A percentile compares a stretch with the other conserved stretches of the same genome.
Conservation (phyloP, 1,140 invertebrate genomes). For the Agraylea sexmaculata region DNA sequence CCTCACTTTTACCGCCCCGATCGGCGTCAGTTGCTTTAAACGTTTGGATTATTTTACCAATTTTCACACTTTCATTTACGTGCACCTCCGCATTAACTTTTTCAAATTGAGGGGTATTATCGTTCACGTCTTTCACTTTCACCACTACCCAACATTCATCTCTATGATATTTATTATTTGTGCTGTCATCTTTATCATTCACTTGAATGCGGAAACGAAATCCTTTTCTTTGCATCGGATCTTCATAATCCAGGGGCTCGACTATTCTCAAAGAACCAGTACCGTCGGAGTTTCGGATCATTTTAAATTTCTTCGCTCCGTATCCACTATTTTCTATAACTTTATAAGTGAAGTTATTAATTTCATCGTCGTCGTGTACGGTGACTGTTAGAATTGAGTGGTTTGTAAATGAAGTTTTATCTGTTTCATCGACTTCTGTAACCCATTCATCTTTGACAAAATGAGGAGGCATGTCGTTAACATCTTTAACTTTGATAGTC, state of each 20-base stretch:
- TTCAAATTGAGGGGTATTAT: constrained; percentile 50
- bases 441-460: constrained; percentile 55
- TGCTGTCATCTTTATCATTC: constrained; percentile 41
- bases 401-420: constrained; percentile 44
- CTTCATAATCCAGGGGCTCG: constrained; percentile 48
- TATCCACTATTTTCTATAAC: constrained; percentile 48
- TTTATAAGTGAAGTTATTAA: constrained; percentile 41
- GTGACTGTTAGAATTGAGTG: constrained; percentile 50
- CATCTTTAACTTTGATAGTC: constrained; percentile 47
- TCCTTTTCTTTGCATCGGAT: constrained; percentile 44
- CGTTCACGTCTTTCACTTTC: constrained; percentile 48
- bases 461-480: constrained; percentile 49
- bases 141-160: constrained; percentile 52
- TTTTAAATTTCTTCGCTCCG: constrained; percentile 52
- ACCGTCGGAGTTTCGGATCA: constrained; percentile 52
- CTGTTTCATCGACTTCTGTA: constrained; percentile 55
- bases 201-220: constrained; percentile 49
- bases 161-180: constrained; percentile 45
- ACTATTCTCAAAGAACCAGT: constrained; percentile 53
- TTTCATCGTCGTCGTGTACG: constrained; percentile 53
- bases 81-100: constrained; percentile 47
- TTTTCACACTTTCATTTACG: constrained; percentile 48
- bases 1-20: constrained; percentile 42
- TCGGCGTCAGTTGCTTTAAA: constrained; percentile 52
- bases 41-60: constrained; percentile 46